Evolutionary conservation across 2,113 vertebrate species (phyloP).

Genomic region (Gallinago jamesoni): DNA sequence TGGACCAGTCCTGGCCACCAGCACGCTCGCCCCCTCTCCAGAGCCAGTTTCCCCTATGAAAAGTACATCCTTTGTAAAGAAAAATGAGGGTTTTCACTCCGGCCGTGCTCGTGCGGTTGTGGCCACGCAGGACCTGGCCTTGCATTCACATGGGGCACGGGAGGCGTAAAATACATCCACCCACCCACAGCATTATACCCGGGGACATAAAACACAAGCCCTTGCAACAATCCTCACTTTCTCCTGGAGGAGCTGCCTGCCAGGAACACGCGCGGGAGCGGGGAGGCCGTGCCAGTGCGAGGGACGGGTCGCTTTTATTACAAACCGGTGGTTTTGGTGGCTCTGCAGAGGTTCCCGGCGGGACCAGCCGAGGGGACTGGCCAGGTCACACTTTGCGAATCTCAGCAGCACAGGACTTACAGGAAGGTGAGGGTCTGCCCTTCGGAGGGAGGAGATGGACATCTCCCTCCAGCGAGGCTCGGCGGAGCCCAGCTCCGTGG

Average conservation of each 20-base stretch:
- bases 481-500: background rate
- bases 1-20: background rate
- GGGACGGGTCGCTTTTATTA: background rate
- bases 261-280: background rate
- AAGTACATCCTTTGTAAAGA: background rate
- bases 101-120: fast-evolving
- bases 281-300: background rate
- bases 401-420: background rate
- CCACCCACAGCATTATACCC: background rate
- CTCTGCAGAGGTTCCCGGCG: background rate
- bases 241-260: background rate
- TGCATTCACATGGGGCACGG: background rate
- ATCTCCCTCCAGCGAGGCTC: background rate
- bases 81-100: background rate
- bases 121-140: background rate
- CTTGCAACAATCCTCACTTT: fast-evolving
- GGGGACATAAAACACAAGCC: background rate
- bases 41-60: background rate
- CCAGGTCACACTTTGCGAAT: background rate
- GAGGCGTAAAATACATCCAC: background rate
- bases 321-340: background rate
- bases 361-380: background rate
- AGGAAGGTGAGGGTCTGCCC: background rate
- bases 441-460: background rate
- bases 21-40: fast-evolving